Conservation (phyloP, 2,888 invertebrate species). For the Macrophya alboannulata region DNA sequence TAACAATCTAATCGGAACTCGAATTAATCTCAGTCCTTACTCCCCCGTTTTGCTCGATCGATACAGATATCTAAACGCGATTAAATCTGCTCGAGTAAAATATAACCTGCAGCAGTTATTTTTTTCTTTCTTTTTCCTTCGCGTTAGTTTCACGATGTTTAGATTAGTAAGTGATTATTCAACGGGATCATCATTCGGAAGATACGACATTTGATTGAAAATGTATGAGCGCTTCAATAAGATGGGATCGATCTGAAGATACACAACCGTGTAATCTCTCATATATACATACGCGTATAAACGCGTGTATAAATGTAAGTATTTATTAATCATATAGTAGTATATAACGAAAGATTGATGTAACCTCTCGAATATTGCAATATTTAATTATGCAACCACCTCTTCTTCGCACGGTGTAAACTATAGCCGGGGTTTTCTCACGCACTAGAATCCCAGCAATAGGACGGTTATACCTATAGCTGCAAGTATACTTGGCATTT, state of each 20-base stretch:
- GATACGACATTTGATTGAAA: too few relatives aligned
- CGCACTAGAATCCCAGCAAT: conserved; percentile 68
- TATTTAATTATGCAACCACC: conserved; percentile 75
- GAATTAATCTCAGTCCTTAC: conserved; percentile 19
- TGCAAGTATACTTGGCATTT: conserved; percentile 50
- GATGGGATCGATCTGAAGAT: neutral
- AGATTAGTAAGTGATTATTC: too few relatives aligned
- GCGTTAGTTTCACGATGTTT: too few relatives aligned
- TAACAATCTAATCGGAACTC: conserved; percentile 41
- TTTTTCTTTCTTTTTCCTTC: neutral
- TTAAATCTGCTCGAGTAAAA: neutral
- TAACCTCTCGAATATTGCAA: conserved; percentile 67
- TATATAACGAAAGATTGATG: conserved; percentile 40
- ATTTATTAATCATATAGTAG: conserved; percentile 41
- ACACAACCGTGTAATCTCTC: neutral
- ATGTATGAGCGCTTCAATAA: neutral
- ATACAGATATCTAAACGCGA: neutral
- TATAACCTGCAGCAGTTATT: too few relatives aligned
- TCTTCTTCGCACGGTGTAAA: conserved; percentile 61
- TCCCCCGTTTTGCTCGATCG: neutral
- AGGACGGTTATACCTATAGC: conserved; percentile 29
- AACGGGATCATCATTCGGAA: too few relatives aligned
- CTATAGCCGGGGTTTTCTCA: conserved; percentile 73
- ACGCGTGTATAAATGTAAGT: neutral
- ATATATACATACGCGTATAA: too few relatives aligned